phyloP scores from a whole-genome alignment of 2,888 invertebrate species.

The Lissocephala sabroskyi region DNA sequence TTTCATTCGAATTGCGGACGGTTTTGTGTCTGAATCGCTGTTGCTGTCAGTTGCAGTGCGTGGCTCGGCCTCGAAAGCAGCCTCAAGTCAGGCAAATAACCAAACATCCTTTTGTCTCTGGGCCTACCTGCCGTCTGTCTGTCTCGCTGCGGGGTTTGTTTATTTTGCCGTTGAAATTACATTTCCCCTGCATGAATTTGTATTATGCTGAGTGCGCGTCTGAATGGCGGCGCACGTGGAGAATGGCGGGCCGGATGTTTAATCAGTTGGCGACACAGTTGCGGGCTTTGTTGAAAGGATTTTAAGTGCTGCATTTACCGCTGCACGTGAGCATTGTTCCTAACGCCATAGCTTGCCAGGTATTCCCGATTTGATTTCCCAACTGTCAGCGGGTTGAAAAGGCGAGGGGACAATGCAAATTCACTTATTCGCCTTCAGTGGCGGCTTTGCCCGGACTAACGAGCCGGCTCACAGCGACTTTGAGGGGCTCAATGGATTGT shows the following conservation, averaged over 20 bases:
- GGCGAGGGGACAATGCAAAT: too few species aligned
- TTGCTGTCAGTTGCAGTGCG: too few species aligned
- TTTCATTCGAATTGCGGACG: too few species aligned
- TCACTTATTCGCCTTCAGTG: too few species aligned
- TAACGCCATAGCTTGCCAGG: too few species aligned
- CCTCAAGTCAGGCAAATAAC: conserved; percentile 23
- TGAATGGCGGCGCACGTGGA: not conserved
- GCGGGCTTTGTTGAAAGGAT: conserved; percentile 5
- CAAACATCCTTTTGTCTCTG: conserved; percentile 39
- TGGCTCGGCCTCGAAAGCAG: too few species aligned
- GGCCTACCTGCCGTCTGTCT: not conserved
- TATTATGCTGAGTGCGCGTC: conserved; percentile 32
- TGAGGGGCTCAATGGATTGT: too few species aligned
- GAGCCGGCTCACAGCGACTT: too few species aligned
- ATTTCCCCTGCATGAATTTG: conserved; percentile 47
- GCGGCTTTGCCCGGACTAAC: too few species aligned
- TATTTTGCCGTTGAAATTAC: conserved; percentile 57
- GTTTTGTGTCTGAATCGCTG: too few species aligned
- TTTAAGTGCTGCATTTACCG: conserved; percentile 17
- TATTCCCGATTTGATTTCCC: too few species aligned
- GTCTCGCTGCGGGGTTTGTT: conserved; percentile 25
- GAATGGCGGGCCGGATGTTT: conserved; percentile 58
- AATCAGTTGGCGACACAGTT: conserved; percentile 43
- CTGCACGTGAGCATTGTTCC: not conserved
- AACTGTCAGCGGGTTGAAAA: too few species aligned